Evolutionary conservation across 2,113 vertebrate species (phyloP), one percentile per base, ranked within the genome.

Genomic region (Mustela lutreola): DNA sequence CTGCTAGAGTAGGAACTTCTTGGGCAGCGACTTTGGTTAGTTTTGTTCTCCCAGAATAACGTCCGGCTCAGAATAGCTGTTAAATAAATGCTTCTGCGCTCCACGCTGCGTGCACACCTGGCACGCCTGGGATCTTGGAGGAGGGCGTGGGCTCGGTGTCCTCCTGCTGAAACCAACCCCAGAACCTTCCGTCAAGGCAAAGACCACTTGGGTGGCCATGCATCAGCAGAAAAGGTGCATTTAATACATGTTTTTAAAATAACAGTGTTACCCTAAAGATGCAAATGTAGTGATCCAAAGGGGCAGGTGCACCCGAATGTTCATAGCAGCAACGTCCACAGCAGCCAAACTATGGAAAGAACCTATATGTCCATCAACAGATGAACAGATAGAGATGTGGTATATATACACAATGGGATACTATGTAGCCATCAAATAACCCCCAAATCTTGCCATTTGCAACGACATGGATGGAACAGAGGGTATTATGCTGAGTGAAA

Each of bases 61-160:
- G 24, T 24, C 73, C 8, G 73, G 42, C 73, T 15, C 42, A 76
- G 42, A 76, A 28, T 8, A 28, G 7, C 42, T 45, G 73, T 26
- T 28, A 75, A 45, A 76, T 26, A 16, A 28, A 45, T 16, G 73
- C 42, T 75, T 16, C 11, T 8, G 3, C 11, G 2, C 73, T 14
- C 26, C 24, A 7, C 0, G 3, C 42, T 1, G 39, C 22, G 6
- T 14, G 12, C 42, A 9, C 42, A 45, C 7, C 1, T 12, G 14
- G 42, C 42, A 1, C 42, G 3, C 12, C 73, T 16, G 42, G 39
- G 22, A 26, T 28, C 39, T n/a, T 28, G 42, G 12, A 45, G 73
- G 24, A 76, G 24, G 73, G 39, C 2, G 73, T 12, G 2, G 3
- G 42, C 12, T 24, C 16, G 24, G 6, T 45, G 42, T 28, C 42